A percentile compares a stretch with the other conserved stretches of the same genome.
Evolutionary conservation across 2,888 invertebrate genomes (phyloP).

Genomic region (Cistogaster globosa): DNA sequence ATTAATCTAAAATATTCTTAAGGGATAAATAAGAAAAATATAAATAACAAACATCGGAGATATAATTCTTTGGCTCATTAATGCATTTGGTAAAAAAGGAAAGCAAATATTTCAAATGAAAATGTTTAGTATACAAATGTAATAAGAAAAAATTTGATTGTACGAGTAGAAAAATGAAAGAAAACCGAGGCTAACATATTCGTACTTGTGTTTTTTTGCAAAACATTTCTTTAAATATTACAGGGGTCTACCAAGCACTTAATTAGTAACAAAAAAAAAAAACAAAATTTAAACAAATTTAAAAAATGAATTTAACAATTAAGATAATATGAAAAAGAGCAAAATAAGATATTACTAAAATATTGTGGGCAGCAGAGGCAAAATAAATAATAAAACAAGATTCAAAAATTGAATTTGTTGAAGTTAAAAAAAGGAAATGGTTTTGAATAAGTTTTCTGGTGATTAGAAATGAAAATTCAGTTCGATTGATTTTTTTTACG

Average conservation of each 20-base stretch:
- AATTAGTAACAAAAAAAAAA: too few relatives aligned
- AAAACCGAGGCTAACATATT: too few relatives aligned
- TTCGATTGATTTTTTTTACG: conserved; percentile 41
- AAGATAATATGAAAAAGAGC: background rate
- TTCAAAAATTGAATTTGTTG: conserved; percentile 20
- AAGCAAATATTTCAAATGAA: too few relatives aligned
- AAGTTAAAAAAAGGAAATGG: conserved; percentile 40
- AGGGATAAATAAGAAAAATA: conserved; percentile 25
- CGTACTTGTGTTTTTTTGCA: too few relatives aligned
- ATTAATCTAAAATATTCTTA: conserved; percentile 39
- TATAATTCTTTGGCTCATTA: background rate
- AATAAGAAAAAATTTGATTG: too few relatives aligned
- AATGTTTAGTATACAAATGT: too few relatives aligned
- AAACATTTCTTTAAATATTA: too few relatives aligned
- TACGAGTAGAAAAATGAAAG: too few relatives aligned
- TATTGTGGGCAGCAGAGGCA: conserved; percentile 15
- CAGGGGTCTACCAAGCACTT: too few relatives aligned
- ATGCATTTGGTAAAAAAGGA: background rate
- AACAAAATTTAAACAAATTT: background rate
- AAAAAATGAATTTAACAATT: background rate
- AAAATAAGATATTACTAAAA: background rate
- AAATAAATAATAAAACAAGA: conserved; percentile 39
- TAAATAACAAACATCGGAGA: conserved; percentile 2
- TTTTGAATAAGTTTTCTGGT: conserved; percentile 47
- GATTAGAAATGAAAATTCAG: conserved; percentile 50